Base-by-base conservation (phyloP, 92 coral and sea anemone species). In the Paragorgia papillata region DNA sequence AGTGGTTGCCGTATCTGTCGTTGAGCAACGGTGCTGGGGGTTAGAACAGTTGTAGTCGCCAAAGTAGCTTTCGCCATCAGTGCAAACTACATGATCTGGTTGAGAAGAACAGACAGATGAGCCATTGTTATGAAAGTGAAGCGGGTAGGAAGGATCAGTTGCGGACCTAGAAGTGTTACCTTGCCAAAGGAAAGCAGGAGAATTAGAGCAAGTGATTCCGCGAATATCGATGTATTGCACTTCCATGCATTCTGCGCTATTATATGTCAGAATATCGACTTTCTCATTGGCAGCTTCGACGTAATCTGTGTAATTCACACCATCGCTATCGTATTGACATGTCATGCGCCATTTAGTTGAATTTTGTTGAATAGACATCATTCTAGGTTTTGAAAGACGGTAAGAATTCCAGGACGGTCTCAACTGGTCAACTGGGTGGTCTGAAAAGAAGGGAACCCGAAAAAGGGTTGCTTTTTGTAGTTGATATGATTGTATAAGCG, bases 341-440 rank as follows among this genome's bases (percentile, higher is more conserved):
- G 87, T 82, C 31, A 76, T 69, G 28, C 90, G 74, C 84, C 87
- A 87, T 31, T 73, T 31, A 6, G 30, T 76, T 9, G 87, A 83
- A 74, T 75, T 59, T 7, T 60, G 30, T 26, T 76, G 90, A 56
- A 87, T 66, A 17, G 77, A 29, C n/a, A n/a, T 29, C 90, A 87
- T 87, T 49, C 82, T 67, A 27, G 82, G 39, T 25, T 76, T 75
- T 21, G 90, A 79, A 56, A 87, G 85, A 24, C 90, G 85, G 68
- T 83, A 87, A 15, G 64, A 32, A 14, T 64, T 33, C 87, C 87
- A 87, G 68, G 62, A 69, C 7, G 90, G 90, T 7, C 57, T n/a
- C 21, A 62, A 18, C 39, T 79, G 71, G 24, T 75, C 57, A 5
- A 65, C 10, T 0, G 87, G 76, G 8, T 27, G 22, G 43, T 81